phyloP scores from a whole-genome alignment of 2,888 invertebrate species.

The Dinocampus coccinellae region DNA sequence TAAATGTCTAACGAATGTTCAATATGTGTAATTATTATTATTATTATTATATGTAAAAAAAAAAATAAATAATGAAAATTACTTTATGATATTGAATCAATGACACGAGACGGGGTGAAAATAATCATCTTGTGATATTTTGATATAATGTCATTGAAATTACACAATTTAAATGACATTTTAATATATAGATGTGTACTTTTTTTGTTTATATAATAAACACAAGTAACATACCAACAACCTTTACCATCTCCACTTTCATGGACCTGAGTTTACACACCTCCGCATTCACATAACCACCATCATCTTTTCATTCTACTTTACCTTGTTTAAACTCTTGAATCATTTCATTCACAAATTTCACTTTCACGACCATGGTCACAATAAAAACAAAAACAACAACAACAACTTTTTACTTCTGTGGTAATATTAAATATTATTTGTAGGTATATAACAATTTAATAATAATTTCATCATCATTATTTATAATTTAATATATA shows the following conservation, averaged over 20 bases:
- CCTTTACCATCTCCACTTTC: conserved; percentile 41
- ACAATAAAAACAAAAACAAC: conserved; percentile 43
- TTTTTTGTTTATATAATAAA: neutral
- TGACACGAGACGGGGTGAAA: neutral
- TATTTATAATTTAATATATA: no score
- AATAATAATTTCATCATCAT: conserved; percentile 28
- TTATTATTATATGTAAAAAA: neutral
- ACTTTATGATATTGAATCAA: no score
- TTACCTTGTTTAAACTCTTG: conserved; percentile 15
- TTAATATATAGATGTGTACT: conserved; percentile 11
- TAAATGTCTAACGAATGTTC: neutral
- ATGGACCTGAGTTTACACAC: conserved; percentile 28
- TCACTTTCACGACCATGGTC: conserved; percentile 65
- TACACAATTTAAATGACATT: neutral
- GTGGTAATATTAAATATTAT: neutral
- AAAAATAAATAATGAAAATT: neutral
- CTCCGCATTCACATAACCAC: neutral
- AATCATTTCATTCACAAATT: conserved; percentile 56
- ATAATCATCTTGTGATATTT: neutral
- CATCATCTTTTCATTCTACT: neutral
- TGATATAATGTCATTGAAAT: neutral
- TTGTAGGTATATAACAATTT: conserved; percentile 27
- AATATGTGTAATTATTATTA: neutral
- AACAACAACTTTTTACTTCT: no score
- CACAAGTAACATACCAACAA: conserved; percentile 28